A percentile compares a stretch with the other conserved stretches of the same genome.
phyloP scores from a whole-genome alignment of 2,113 vertebrate species.

The Conger conger region DNA sequence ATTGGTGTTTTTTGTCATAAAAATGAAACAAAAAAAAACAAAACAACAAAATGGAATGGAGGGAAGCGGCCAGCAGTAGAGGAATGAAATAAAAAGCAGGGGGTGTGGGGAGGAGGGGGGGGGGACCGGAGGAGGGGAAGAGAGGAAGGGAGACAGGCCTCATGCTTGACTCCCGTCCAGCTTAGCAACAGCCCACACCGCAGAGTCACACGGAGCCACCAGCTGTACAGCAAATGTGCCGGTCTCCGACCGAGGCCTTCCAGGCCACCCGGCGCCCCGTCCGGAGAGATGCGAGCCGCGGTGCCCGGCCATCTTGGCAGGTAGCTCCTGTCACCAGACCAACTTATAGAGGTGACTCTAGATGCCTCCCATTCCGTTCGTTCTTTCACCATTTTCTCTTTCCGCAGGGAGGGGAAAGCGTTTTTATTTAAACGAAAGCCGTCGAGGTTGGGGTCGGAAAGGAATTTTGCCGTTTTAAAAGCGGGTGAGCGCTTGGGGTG shows the following conservation, averaged over 20 bases:
- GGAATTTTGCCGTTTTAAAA: too few species aligned
- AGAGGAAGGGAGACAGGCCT: conserved; percentile 72
- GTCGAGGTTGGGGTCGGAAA: too few species aligned
- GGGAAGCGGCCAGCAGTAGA: conserved; percentile 58
- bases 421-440: neutral
- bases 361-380: conserved; percentile 4
- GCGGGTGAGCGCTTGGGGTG: too few species aligned
- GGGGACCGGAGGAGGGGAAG: conserved; percentile 80
- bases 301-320: conserved; percentile 92
- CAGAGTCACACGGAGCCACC: conserved; percentile 98
- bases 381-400: neutral
- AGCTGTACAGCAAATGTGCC: conserved; percentile 99
- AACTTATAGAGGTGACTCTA: conserved; percentile 92
- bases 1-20: conserved; percentile 82
- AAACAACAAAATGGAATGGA: conserved; percentile 47
- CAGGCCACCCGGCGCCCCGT: conserved; percentile 85
- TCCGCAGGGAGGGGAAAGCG: neutral
- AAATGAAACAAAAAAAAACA: conserved; percentile 79
- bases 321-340: conserved; percentile 89
- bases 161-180: conserved; percentile 80
- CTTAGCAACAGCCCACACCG: conserved; percentile 92
- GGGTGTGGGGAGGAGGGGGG: conserved; percentile 64
- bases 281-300: conserved; percentile 75
- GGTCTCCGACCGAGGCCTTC: conserved; percentile 82
- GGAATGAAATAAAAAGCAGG: conserved; percentile 62